Conservation (phyloP, 2,797 vertebrate species). For the Tokudaia tokunoshimensis region DNA sequence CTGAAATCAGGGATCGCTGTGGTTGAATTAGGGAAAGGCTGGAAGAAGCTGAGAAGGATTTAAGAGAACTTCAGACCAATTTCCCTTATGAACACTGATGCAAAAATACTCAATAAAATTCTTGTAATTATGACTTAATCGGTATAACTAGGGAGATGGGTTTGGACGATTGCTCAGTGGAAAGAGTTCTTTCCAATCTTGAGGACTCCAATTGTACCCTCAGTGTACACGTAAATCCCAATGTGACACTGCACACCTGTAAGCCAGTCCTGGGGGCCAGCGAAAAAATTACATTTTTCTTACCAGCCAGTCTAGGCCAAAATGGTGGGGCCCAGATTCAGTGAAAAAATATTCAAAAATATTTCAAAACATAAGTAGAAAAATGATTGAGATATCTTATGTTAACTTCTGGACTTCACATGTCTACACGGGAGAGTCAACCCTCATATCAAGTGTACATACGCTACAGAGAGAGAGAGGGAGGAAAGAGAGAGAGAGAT, state of each 20-base stretch:
- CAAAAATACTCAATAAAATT: too few relatives aligned
- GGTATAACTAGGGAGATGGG: background rate
- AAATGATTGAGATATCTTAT: background rate
- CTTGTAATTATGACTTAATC: background rate
- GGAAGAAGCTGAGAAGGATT: too few relatives aligned
- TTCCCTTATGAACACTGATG: too few relatives aligned
- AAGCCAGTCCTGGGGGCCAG: background rate
- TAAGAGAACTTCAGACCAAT: too few relatives aligned
- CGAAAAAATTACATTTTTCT: background rate
- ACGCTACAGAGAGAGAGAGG: background rate
- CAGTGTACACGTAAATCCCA: background rate
- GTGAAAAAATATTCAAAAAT: background rate
- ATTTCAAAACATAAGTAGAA: background rate
- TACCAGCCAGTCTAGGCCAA: background rate
- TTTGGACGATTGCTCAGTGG: background rate
- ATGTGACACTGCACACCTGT: background rate
- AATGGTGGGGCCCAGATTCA: background rate
- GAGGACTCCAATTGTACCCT: background rate
- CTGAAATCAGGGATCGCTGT: too few relatives aligned
- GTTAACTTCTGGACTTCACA: background rate
- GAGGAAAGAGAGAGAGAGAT: background rate
- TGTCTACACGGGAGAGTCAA: background rate
- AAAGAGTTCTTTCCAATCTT: background rate
- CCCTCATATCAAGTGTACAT: too few relatives aligned
- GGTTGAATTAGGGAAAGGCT: too few relatives aligned